These are phyloP conservation scores for Diprion similis DNA, from an alignment of 1,140 invertebrate genomes.

Conservation along the genomic window DNA sequence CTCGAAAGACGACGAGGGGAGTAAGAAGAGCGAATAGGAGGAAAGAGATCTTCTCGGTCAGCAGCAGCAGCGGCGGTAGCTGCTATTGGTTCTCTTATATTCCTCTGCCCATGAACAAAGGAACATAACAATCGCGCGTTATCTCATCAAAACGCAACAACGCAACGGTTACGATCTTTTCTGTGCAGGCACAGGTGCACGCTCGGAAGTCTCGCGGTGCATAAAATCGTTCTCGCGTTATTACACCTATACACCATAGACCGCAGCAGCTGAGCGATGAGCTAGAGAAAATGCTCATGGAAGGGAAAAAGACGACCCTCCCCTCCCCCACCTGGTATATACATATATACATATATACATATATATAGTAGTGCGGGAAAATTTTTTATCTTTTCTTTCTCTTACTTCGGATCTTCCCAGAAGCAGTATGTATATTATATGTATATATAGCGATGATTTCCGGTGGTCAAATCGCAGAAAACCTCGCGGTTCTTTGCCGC, in stretches of 20 bases:
- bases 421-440: neutral
- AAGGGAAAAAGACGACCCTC: neutral
- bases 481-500: too few species aligned
- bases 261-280: neutral
- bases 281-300: neutral
- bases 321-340: neutral
- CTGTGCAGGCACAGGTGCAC: neutral
- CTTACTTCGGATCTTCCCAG: neutral
- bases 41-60: neutral
- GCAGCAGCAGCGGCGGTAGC: slow-evolving; percentile 25
- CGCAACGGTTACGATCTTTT: neutral
- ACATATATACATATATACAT: too few species aligned
- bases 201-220: slow-evolving; percentile 35
- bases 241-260: too few species aligned
- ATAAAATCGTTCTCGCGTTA: slow-evolving; percentile 38
- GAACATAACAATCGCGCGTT: slow-evolving; percentile 20
- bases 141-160: slow-evolving; percentile 29
- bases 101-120: slow-evolving; percentile 28
- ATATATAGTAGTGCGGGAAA: neutral
- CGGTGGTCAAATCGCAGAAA: too few species aligned
- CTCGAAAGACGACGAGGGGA: neutral
- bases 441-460: neutral
- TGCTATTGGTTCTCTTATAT: slow-evolving; percentile 4
- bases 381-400: neutral
- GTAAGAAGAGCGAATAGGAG: too few species aligned